Evolutionary conservation across 23 tunicate genomes (phyloP).

Genomic region (Ciona savignyi): DNA sequence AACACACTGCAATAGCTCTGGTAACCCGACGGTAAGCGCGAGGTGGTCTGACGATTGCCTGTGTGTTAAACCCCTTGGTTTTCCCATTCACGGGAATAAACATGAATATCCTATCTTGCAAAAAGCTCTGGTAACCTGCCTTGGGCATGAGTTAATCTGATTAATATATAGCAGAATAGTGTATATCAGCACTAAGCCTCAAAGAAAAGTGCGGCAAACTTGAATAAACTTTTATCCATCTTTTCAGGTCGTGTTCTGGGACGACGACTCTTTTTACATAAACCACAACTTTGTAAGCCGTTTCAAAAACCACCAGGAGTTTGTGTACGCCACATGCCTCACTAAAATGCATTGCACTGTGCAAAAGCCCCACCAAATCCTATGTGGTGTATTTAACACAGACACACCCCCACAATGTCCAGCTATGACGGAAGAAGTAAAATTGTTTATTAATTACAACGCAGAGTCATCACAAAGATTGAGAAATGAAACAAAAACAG

Average conservation of each 20-base stretch:
- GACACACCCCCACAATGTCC: conserved; percentile 14
- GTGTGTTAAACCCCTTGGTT: no score
- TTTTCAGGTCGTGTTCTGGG: conserved; percentile 61
- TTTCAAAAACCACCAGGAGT: conserved; percentile 12
- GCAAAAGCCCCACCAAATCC: neutral
- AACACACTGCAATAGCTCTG: no score
- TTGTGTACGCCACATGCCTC: conserved; percentile 28
- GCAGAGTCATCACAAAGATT: conserved; percentile 20
- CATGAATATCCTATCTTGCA: no score
- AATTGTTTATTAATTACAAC: conserved; percentile 33
- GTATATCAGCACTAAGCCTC: no score
- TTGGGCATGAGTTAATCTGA: no score
- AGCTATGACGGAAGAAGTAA: conserved; percentile 12
- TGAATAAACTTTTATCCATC: neutral
- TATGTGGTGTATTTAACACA: conserved; percentile 4
- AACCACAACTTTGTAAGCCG: conserved; percentile 30
- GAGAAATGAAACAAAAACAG: conserved; percentile 9
- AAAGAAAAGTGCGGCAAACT: no score
- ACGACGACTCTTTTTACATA: conserved; percentile 40
- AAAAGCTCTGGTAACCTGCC: no score
- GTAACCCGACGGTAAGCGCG: no score
- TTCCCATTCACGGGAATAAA: no score
- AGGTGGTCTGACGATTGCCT: no score
- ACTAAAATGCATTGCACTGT: conserved; percentile 12
- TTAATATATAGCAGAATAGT: no score